phyloP scores from a whole-genome alignment of 2,113 vertebrate genomes.

The Lophochroa leadbeateri region DNA sequence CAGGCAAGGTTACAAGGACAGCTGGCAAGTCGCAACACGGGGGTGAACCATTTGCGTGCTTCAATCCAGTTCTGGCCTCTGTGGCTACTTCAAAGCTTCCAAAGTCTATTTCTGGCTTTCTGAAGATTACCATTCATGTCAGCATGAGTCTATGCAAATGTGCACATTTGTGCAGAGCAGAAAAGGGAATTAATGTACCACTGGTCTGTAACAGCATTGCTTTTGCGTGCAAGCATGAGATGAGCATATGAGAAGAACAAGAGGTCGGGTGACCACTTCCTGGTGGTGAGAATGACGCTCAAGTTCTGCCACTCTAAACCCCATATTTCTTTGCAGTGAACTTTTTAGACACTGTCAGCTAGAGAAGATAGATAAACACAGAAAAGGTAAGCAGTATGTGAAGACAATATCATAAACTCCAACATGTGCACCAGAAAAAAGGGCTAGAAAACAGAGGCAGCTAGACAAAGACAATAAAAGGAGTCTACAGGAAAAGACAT shows the following conservation, averaged over 20 bases:
- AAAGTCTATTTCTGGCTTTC: background rate
- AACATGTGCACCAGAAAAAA: background rate
- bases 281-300: background rate
- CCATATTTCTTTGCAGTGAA: background rate
- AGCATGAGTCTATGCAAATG: background rate
- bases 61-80: background rate
- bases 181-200: background rate
- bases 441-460: background rate
- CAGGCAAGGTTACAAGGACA: background rate
- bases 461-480: background rate
- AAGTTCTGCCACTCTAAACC: background rate
- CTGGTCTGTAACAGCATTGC: background rate
- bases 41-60: background rate
- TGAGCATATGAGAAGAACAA: fast-evolving
- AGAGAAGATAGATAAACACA: background rate
- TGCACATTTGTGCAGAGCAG: background rate
- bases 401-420: background rate
- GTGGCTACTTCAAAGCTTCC: background rate
- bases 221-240: fast-evolving
- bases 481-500: background rate
- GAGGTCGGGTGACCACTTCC: background rate
- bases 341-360: background rate
- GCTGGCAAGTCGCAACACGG: background rate
- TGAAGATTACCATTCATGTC: background rate
- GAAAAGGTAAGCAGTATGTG: background rate